Evolutionary conservation across 2,113 vertebrate species (phyloP).

Genomic region (Sinocyclocheilus grahami): DNA sequence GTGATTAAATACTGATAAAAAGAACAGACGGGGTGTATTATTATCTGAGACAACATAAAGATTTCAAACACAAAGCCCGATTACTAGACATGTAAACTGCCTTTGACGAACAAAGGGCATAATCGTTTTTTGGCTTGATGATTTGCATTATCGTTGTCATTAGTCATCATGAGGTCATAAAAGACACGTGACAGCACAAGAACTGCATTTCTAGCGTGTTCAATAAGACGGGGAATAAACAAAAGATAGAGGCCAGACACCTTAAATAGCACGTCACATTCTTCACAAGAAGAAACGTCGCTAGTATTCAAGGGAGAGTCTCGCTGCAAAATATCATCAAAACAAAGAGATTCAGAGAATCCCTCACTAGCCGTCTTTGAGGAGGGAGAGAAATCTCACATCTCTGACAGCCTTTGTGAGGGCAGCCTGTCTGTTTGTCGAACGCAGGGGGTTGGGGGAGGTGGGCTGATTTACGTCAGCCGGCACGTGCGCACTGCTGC

Average conservation of each 20-base stretch:
- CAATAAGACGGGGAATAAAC: not conserved
- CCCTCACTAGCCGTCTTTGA: conserved; percentile 32
- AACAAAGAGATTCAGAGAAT: conserved; percentile 50
- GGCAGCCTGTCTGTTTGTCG: conserved; percentile 38
- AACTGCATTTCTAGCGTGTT: not conserved
- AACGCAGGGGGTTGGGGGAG: conserved; percentile 24
- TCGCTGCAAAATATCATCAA: conserved; percentile 38
- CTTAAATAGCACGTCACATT: conserved; percentile 37
- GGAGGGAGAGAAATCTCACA: conserved; percentile 29
- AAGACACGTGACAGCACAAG: not conserved
- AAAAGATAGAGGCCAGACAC: conserved; percentile 19
- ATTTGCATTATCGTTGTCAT: conserved; percentile 7
- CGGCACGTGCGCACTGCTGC: conserved; percentile 46
- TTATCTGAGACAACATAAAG: conserved; percentile 17
- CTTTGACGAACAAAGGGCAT: not conserved
- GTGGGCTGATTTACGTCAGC: conserved; percentile 52
- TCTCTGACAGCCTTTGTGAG: conserved; percentile 49
- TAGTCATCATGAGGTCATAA: conserved; percentile 21
- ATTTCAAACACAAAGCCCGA: conserved; percentile 1
- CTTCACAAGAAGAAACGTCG: conserved; percentile 37
- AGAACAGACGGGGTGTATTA: not conserved
- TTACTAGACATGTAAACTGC: conserved; percentile 16
- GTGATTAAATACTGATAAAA: not conserved
- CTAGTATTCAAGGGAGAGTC: conserved; percentile 24
- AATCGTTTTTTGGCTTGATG: not conserved